Evolutionary conservation across 2,888 invertebrate species (phyloP).

Genomic region (Ennomos erosarius): DNA sequence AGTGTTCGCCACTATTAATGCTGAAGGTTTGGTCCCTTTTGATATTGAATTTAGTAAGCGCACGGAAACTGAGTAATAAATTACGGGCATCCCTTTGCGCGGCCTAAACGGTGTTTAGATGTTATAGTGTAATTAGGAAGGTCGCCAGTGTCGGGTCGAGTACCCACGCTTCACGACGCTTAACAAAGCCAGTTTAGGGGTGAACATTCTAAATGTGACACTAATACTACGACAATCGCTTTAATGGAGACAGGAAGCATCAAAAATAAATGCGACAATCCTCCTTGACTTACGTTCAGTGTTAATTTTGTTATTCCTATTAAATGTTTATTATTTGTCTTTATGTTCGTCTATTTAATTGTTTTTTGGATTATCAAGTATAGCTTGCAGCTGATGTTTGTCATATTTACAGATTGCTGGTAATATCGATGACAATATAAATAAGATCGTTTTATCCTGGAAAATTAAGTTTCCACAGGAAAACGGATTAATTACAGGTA

Average conservation of each 20-base stretch:
- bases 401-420: no score
- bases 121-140: conserved; percentile 65
- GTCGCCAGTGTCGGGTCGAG: conserved; percentile 55
- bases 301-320: background rate
- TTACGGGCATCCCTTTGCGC: conserved; percentile 64
- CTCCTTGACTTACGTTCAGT: conserved; percentile 37
- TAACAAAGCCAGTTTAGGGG: conserved; percentile 44
- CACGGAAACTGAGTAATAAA: conserved; percentile 71
- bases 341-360: no score
- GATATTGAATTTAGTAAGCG: conserved; percentile 73
- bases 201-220: conserved; percentile 49
- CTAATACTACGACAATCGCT: conserved; percentile 37
- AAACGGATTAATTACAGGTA: no score
- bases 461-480: no score
- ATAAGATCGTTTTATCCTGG: no score
- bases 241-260: conserved; percentile 44
- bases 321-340: no score
- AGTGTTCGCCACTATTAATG: conserved; percentile 67
- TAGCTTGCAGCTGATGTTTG: no score
- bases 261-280: conserved; percentile 34
- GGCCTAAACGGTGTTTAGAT: conserved; percentile 66
- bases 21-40: conserved; percentile 64
- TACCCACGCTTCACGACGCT: conserved; percentile 41
- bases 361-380: no score
- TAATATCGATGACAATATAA: no score